Conservation (phyloP, 2,113 vertebrate genomes). For the Spermophilus dauricus region DNA sequence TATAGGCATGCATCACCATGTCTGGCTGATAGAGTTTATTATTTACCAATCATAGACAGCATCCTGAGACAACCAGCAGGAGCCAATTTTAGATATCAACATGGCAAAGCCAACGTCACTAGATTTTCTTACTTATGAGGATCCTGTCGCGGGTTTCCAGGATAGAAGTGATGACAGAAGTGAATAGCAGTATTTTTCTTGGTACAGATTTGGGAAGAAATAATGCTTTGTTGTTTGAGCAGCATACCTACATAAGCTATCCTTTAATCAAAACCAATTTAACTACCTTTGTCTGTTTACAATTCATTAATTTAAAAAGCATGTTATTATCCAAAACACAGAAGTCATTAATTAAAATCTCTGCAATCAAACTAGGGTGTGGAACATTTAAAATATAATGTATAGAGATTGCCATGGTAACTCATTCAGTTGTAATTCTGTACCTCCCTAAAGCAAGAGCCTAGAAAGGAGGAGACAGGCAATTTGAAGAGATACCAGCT, state of each 20-base stretch:
- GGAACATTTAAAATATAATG: constrained; percentile 32
- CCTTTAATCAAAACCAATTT: constrained; percentile 48
- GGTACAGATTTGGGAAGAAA: not conserved
- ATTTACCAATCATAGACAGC: not conserved
- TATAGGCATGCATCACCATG: too few species aligned
- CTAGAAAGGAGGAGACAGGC: not conserved
- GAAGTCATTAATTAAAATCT: constrained; percentile 60
- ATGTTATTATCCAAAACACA: constrained; percentile 59
- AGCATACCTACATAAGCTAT: constrained; percentile 14
- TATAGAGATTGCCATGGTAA: constrained; percentile 64
- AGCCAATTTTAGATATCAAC: not conserved
- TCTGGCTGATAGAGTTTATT: not conserved
- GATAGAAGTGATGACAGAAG: not conserved
- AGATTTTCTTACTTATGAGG: not conserved
- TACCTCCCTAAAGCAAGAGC: not conserved
- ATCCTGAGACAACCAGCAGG: not conserved
- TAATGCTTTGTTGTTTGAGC: not conserved
- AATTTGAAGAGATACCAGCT: not conserved
- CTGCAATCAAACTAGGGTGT: constrained; percentile 52
- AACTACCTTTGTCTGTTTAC: constrained; percentile 24
- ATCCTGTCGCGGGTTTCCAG: not conserved
- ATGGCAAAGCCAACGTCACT: not conserved
- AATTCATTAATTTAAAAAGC: constrained; percentile 61
- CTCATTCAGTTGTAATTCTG: constrained; percentile 25
- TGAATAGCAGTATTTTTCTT: not conserved